Evolutionary conservation across 2,888 invertebrate genomes (phyloP), one percentile per base, ranked within the genome.

Genomic region (Coenonympha arcania): DNA sequence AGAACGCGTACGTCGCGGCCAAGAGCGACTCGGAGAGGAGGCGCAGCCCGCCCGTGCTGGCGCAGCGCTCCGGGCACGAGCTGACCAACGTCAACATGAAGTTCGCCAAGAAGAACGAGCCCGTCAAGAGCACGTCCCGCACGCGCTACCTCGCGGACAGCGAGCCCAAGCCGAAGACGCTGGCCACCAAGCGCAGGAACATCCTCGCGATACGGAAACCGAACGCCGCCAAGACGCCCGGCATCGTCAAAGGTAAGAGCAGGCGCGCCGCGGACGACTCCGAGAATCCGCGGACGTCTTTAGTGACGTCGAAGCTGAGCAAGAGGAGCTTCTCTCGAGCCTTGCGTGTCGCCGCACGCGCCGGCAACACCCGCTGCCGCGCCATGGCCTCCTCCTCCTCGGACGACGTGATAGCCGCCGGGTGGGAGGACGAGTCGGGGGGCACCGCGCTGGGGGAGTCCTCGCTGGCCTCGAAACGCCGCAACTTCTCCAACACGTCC

Each of bases 201-300:
- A 68, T 85, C n/a, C 71, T 86, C 34, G 76, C 81, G 8, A 71
- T 84, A 11, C 68, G 86, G 16, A 82, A 86, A 50, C 84, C 85
- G 8, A 83, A 83, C 58, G 57, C 82, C 9, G 72, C 76, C 55
- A 84, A 84, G 60, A 71, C 79, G 16, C 75, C 71, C 13, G 72
- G 70, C 9, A 68, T 66, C 19, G 68, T 64, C 16, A 80, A 80
- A 60, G 62, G 71, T 19, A 81, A 77, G 56, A 66, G 66, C n/a
- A 62, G 79, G 1, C 73, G 83, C 8, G 73, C 79, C 0, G 73
- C 66, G 0, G 85, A 84, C 58, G 83, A 79, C 55, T 40, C 71
- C n/a, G 79, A 76, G 47, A 69, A 66, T 33, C 60, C 76, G 24
- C 74, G 76, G 41, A 54, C 66, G 1, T 68, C 77, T 1, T 39